Evolutionary conservation across 37 sponge, comb jelly and placozoan species (phyloP).

Genomic region (Hormiphora californensis): DNA sequence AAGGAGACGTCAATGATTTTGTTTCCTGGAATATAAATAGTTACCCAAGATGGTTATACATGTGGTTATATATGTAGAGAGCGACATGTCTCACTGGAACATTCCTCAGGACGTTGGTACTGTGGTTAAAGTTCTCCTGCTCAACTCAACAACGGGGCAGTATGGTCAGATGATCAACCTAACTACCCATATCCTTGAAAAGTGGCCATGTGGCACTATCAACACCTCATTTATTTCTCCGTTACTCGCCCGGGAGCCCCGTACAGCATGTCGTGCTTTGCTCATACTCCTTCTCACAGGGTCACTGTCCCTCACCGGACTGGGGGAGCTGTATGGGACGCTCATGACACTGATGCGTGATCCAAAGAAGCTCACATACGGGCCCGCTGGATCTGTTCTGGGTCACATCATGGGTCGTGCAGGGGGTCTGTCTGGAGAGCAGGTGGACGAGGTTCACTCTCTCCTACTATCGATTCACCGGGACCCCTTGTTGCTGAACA

Average conservation of each 20-base stretch:
- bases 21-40: too few species aligned
- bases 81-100: too few species aligned
- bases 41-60: too few species aligned
- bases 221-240: not conserved
- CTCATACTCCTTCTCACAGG: not conserved
- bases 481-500: conserved; percentile 2
- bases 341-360: not conserved
- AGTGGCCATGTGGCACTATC: not conserved
- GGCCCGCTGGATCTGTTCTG: not conserved
- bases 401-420: not conserved
- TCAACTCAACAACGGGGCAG: too few species aligned
- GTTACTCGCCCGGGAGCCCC: not conserved
- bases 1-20: too few species aligned
- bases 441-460: not conserved
- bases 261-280: conserved; percentile 11
- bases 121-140: too few species aligned
- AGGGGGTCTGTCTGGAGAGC: not conserved
- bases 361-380: not conserved
- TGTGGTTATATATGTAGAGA: too few species aligned
- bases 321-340: not conserved
- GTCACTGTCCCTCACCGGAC: not conserved
- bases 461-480: not conserved
- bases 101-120: too few species aligned
- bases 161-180: too few species aligned
- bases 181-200: not conserved